Evolutionary conservation across 23 tunicate genomes (phyloP).

Genomic region (Trididemnum miniatum): DNA sequence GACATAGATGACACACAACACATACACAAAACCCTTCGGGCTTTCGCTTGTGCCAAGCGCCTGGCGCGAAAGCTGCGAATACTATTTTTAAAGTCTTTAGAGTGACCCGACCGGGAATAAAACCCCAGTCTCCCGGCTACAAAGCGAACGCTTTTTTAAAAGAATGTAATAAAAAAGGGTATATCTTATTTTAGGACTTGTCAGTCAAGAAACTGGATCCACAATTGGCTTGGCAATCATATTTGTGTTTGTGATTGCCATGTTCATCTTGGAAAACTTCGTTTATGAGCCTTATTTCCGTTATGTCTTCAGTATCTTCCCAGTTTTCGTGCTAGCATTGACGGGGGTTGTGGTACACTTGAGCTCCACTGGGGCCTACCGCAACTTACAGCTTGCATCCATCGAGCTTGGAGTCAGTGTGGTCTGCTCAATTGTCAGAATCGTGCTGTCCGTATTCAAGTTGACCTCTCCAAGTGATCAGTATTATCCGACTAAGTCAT

Average conservation of each 20-base stretch:
- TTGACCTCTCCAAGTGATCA: background rate
- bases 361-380: background rate
- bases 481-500: background rate
- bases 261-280: conserved; percentile 26
- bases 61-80: too few species aligned
- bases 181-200: conserved; percentile 16
- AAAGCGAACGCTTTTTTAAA: too few species aligned
- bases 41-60: too few species aligned
- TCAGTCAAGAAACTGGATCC: conserved; percentile 13
- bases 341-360: conserved; percentile 7
- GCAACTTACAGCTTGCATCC: conserved; percentile 24
- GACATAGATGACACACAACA: too few species aligned
- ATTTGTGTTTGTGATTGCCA: conserved; percentile 14
- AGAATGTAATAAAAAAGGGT: too few species aligned
- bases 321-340: conserved; percentile 37
- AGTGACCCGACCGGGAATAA: too few species aligned
- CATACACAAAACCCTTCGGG: too few species aligned
- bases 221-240: conserved; percentile 13
- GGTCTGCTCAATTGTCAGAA: background rate
- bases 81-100: too few species aligned
- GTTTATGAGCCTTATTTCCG: conserved; percentile 20
- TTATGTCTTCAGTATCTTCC: conserved; percentile 34
- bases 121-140: too few species aligned
- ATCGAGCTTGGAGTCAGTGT: conserved; percentile 30
- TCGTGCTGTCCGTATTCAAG: conserved; percentile 1